Conservation (phyloP, 2,888 invertebrate genomes). For the Erannis defoliaria region DNA sequence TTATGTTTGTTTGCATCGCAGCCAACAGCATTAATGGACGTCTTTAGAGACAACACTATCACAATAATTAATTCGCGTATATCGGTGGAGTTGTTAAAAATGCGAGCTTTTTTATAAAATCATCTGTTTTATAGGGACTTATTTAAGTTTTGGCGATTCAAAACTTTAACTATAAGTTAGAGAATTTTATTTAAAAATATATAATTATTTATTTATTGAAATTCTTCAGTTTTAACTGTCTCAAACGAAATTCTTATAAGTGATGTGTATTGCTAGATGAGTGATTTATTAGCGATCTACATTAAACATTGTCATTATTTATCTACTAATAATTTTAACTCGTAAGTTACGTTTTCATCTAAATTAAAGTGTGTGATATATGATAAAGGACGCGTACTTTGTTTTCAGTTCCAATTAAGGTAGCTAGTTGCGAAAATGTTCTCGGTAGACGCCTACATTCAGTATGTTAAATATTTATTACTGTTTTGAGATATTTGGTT, state of each 20-base stretch:
- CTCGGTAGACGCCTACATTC: conserved; percentile 66
- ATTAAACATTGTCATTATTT: conserved; percentile 54
- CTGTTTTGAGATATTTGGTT: conserved; percentile 73
- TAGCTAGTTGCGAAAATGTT: conserved; percentile 67
- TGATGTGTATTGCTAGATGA: conserved; percentile 66
- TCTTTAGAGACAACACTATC: conserved; percentile 62
- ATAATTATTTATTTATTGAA: conserved; percentile 73
- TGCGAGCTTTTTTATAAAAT: conserved; percentile 61
- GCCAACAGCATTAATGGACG: conserved; percentile 80
- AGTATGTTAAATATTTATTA: conserved; percentile 79
- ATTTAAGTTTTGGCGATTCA: conserved; percentile 85
- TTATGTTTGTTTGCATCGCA: conserved; percentile 77
- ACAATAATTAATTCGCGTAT: conserved; percentile 37
- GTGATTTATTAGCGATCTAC: conserved; percentile 64
- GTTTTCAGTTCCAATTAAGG: conserved; percentile 74
- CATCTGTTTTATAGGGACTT: conserved; percentile 78
- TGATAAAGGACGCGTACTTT: conserved; percentile 63
- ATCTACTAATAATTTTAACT: conserved; percentile 35
- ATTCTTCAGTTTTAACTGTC: conserved; percentile 68
- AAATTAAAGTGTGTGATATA: conserved; percentile 82
- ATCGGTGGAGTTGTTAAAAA: conserved; percentile 51
- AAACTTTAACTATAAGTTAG: conserved; percentile 87
- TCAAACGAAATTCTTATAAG: conserved; percentile 68
- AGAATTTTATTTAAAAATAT: conserved; percentile 69
- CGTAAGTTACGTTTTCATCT: conserved; percentile 65